A percentile compares a stretch with the other conserved stretches of the same genome.
These are phyloP conservation scores for Tinea semifulvella DNA, from an alignment of 2,888 invertebrate species.

Conservation along the genomic window DNA sequence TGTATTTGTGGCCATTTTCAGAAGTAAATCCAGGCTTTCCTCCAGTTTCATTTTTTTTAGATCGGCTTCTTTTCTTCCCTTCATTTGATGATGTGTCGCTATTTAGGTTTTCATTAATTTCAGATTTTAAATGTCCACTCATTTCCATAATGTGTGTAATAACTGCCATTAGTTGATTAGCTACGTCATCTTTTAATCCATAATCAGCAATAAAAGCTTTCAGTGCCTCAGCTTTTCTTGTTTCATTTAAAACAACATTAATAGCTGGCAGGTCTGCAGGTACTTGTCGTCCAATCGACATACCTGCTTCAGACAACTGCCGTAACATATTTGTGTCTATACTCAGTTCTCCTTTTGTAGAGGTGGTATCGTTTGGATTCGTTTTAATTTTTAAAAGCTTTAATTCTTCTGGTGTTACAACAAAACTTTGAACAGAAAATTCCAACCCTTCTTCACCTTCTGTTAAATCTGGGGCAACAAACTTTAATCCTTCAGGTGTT, in stretches of 20 bases:
- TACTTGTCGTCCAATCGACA: constrained; percentile 72
- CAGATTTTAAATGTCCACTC: constrained; percentile 55
- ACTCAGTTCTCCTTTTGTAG: constrained; percentile 67
- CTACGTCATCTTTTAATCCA: constrained; percentile 60
- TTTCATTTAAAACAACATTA: constrained; percentile 62
- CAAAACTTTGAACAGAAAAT: constrained; percentile 76
- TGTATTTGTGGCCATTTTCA: constrained; percentile 38
- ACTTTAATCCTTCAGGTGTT: constrained; percentile 74
- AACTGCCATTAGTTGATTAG: constrained; percentile 59
- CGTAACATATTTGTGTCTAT: constrained; percentile 72
- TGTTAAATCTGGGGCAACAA: constrained; percentile 73
- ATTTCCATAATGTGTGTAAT: constrained; percentile 61
- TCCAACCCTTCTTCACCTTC: constrained; percentile 73
- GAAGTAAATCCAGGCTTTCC: constrained; percentile 27
- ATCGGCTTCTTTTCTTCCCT: constrained; percentile 40
- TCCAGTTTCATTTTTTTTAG: constrained; percentile 32
- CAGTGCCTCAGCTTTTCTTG: constrained; percentile 53
- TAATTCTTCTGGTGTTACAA: constrained; percentile 60
- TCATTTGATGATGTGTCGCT: constrained; percentile 31
- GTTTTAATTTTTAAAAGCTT: constrained; percentile 59
- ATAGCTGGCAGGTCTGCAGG: constrained; percentile 69
- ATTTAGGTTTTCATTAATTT: constrained; percentile 39
- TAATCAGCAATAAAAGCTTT: constrained; percentile 59
- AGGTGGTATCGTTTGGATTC: constrained; percentile 57
- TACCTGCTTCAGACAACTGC: constrained; percentile 73